phyloP scores from a whole-genome alignment of 2,113 vertebrate genomes.

The Hippocampus abdominalis region DNA sequence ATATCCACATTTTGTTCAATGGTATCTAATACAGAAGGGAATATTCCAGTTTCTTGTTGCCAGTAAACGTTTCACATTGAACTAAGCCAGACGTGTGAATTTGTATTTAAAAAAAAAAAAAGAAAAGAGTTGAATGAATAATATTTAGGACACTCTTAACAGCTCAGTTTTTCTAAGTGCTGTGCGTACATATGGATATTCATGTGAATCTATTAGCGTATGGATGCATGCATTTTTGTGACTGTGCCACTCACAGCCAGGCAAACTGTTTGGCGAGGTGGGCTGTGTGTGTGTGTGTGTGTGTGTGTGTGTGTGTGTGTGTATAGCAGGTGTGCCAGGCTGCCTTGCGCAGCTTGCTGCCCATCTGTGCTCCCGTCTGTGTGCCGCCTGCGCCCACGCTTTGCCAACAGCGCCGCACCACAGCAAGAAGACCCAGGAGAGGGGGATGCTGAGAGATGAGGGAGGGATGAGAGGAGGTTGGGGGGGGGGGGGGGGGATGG shows the following conservation, averaged over 20 bases:
- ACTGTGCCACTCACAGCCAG: slow-evolving; percentile 49
- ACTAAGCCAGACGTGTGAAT: not conserved
- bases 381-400: slow-evolving; percentile 73
- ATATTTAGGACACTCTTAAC: not conserved
- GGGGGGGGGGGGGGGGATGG: slow-evolving; percentile 17
- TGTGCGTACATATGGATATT: slow-evolving; percentile 1
- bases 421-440: slow-evolving; percentile 68
- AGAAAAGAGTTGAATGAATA: not conserved
- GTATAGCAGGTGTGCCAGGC: slow-evolving; percentile 77
- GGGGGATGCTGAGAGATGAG: slow-evolving; percentile 59
- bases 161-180: not conserved
- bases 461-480: slow-evolving; percentile 36
- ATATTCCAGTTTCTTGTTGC: slow-evolving; percentile 37
- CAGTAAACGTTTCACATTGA: not conserved
- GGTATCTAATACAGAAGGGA: slow-evolving; percentile 36
- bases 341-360: slow-evolving; percentile 76
- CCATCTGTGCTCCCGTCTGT: slow-evolving; percentile 81
- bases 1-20: slow-evolving; percentile 44
- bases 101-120: not conserved
- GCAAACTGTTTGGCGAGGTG: slow-evolving; percentile 61
- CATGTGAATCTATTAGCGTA: slow-evolving; percentile 15
- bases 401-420: slow-evolving; percentile 71
- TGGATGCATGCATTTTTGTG: slow-evolving; percentile 44
- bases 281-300: slow-evolving; percentile 44
- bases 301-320: slow-evolving; percentile 50